These are phyloP conservation scores for Macrosiphum euphorbiae DNA, from an alignment of 2,888 invertebrate species.

Conservation along the genomic window DNA sequence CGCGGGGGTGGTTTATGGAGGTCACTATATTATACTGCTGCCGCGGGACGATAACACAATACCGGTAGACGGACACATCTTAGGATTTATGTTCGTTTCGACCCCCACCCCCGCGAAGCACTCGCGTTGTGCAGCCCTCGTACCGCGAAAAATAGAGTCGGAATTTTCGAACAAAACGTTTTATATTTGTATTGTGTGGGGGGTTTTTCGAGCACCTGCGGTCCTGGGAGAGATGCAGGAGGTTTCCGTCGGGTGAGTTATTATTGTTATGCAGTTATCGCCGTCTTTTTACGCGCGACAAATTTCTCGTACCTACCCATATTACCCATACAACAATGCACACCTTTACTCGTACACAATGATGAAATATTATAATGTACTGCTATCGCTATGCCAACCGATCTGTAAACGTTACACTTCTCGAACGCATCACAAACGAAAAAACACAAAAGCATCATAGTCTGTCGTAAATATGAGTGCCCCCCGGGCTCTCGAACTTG, in stretches of 20 bases:
- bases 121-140: neutral
- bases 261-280: neutral
- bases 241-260: neutral
- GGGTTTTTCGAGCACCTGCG: constrained; percentile 37
- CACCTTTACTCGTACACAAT: neutral
- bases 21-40: neutral
- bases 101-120: neutral
- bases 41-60: neutral
- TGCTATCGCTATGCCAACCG: neutral
- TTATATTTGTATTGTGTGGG: neutral
- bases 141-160: constrained; percentile 20
- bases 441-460: neutral
- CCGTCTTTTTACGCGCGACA: constrained; percentile 14
- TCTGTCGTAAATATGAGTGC: neutral
- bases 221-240: neutral
- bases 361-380: neutral
- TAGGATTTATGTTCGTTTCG: neutral
- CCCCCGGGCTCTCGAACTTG: neutral
- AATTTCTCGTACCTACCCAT: neutral
- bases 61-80: neutral
- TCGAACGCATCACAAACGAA: neutral
- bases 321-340: neutral
- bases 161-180: constrained; percentile 18
- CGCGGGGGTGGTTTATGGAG: neutral
- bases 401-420: neutral